Evolutionary conservation across 2,888 invertebrate genomes (phyloP).

Genomic region (Metacarcinus magister): DNA sequence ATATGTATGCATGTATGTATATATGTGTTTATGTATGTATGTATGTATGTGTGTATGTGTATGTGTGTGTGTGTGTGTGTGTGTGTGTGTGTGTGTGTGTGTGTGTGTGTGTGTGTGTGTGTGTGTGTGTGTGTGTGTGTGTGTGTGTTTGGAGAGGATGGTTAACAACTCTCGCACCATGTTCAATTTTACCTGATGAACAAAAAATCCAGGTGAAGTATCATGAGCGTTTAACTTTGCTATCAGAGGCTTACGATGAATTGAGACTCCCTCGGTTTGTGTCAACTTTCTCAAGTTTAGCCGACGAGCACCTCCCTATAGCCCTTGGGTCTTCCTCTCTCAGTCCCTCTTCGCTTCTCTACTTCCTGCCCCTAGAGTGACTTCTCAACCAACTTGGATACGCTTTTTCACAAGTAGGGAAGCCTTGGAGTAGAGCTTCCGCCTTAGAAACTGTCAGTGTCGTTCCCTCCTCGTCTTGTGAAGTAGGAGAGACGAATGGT

Average conservation of each 20-base stretch:
- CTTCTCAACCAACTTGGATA: neutral
- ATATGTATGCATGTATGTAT: neutral
- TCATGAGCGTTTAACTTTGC: neutral
- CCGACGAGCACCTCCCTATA: neutral
- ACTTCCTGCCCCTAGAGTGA: conserved; percentile 20
- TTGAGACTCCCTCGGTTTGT: conserved; percentile 13
- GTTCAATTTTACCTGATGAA: neutral
- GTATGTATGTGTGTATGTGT: neutral
- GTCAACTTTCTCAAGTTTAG: neutral
- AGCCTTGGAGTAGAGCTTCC: neutral
- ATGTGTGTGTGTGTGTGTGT: neutral
- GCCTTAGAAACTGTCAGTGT: conserved; percentile 28
- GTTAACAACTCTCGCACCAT: neutral
- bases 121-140: conserved; percentile 8
- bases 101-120: neutral
- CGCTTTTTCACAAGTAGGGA: conserved; percentile 13
- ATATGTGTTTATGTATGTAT: neutral
- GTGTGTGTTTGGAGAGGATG: neutral
- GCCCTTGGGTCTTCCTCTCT: neutral
- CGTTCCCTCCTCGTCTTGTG: neutral
- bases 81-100: too few relatives aligned
- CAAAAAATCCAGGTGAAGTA: neutral
- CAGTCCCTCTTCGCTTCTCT: conserved; percentile 14
- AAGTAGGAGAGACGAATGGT: neutral
- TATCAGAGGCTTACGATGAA: conserved; percentile 27